A percentile compares a stretch with the other conserved stretches of the same genome.
Conservation (phyloP, 64 coral and sea anemone species). For the Cladopsammia gracilis region DNA sequence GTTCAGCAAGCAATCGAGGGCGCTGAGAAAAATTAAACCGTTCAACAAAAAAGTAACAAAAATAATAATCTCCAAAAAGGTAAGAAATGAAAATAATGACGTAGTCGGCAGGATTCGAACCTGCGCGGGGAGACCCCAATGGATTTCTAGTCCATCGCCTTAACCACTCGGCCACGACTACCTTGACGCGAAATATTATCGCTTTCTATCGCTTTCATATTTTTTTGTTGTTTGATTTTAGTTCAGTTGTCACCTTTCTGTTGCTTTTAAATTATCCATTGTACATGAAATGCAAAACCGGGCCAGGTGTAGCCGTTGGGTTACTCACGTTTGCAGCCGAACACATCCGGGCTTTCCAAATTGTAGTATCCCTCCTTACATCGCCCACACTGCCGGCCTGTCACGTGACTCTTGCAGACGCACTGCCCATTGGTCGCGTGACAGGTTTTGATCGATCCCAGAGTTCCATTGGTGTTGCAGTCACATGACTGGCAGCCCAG, state of each 20-base stretch:
- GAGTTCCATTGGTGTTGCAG: conserved; percentile 86
- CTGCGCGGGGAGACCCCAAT: conserved; percentile 29
- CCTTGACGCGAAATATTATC: background rate
- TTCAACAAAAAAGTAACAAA: no score
- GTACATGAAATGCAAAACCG: no score
- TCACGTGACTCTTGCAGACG: conserved; percentile 90
- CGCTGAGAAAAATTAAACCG: no score
- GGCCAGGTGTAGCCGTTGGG: no score
- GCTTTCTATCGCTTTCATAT: no score
- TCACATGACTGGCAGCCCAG: conserved; percentile 79
- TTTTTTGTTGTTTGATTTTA: no score
- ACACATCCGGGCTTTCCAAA: conserved; percentile 57
- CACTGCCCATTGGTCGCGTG: conserved; percentile 81
- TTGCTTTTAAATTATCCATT: no score
- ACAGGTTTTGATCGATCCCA: conserved; percentile 81
- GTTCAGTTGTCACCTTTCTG: no score
- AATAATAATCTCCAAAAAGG: no score
- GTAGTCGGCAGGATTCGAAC: conserved; percentile 35
- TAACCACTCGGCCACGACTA: conserved; percentile 45
- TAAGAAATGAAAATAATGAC: background rate
- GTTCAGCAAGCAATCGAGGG: no score
- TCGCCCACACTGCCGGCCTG: conserved; percentile 64
- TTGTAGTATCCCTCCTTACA: conserved; percentile 77
- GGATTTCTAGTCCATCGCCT: conserved; percentile 37
- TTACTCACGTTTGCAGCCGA: conserved; percentile 93